A percentile compares a stretch with the other conserved stretches of the same genome.
Evolutionary conservation across 2,888 invertebrate genomes (phyloP).

Genomic region (Magallana nippona): DNA sequence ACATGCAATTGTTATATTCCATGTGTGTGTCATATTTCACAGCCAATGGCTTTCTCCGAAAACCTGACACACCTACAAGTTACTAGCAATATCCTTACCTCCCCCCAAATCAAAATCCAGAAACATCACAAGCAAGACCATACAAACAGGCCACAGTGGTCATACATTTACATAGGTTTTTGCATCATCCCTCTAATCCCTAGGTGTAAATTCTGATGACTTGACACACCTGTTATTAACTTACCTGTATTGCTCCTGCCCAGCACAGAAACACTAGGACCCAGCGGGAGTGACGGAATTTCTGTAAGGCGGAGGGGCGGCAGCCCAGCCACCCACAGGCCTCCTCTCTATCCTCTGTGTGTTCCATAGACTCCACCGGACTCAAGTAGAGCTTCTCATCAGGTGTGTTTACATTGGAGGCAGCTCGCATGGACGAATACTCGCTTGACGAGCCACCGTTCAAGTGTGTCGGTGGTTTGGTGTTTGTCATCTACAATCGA

Average conservation of each 20-base stretch:
- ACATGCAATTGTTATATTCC: too few species aligned
- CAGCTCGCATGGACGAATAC: background rate
- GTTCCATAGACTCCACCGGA: background rate
- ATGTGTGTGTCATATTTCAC: too few species aligned
- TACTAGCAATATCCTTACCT: too few species aligned
- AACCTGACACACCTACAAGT: too few species aligned
- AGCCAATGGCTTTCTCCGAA: too few species aligned
- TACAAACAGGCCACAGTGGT: too few species aligned
- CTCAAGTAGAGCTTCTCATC: conserved; percentile 2
- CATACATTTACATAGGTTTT: too few species aligned
- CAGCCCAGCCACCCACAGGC: conserved; percentile 86
- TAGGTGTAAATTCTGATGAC: background rate
- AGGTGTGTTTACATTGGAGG: conserved; percentile 21
- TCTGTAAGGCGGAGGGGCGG: conserved; percentile 85
- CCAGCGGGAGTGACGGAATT: conserved; percentile 88
- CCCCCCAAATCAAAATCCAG: too few species aligned
- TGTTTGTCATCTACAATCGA: conserved; percentile 23
- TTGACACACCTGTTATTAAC: conserved; percentile 34
- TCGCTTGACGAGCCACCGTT: background rate
- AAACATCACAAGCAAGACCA: too few species aligned
- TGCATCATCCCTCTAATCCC: too few species aligned
- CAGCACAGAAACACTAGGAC: conserved; percentile 90
- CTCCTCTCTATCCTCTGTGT: conserved; percentile 57
- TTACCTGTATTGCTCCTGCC: conserved; percentile 87
- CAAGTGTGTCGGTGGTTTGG: background rate